phyloP scores from a whole-genome alignment of 2,113 vertebrate genomes.

The Elephas maximus region DNA sequence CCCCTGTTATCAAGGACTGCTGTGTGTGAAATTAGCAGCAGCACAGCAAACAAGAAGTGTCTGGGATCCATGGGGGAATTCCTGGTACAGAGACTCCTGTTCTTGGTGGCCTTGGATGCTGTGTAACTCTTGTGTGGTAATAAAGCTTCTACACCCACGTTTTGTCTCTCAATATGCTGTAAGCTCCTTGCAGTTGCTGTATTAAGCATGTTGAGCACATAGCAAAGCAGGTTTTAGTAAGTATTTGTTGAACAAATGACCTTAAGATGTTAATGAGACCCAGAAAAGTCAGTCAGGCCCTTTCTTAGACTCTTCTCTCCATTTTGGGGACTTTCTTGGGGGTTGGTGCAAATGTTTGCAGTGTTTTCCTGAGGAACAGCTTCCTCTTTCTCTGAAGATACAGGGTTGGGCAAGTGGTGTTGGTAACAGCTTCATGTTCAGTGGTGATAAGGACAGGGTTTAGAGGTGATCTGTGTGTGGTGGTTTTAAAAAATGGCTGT shows the following conservation, averaged over 20 bases:
- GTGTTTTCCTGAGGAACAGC: neutral
- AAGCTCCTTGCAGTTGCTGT: neutral
- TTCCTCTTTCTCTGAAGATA: neutral
- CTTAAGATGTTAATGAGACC: neutral
- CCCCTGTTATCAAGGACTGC: neutral
- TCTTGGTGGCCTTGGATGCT: neutral
- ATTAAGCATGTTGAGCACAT: neutral
- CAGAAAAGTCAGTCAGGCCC: neutral
- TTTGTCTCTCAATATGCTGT: neutral
- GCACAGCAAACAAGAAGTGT: neutral
- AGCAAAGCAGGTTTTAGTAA: neutral
- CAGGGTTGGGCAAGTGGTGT: neutral
- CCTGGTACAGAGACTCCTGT: no score
- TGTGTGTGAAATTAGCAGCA: neutral
- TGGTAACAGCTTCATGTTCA: neutral
- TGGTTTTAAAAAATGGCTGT: neutral
- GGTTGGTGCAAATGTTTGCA: neutral
- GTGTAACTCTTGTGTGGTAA: neutral
- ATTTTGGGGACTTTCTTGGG: neutral
- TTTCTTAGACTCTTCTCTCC: neutral
- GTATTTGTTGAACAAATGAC: neutral
- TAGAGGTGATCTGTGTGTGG: neutral
- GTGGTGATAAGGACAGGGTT: neutral
- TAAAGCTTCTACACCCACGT: neutral
- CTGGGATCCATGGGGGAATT: neutral